These are phyloP conservation scores for Sylvietta virens DNA, from an alignment of 2,113 vertebrate genomes.

Conservation along the genomic window DNA sequence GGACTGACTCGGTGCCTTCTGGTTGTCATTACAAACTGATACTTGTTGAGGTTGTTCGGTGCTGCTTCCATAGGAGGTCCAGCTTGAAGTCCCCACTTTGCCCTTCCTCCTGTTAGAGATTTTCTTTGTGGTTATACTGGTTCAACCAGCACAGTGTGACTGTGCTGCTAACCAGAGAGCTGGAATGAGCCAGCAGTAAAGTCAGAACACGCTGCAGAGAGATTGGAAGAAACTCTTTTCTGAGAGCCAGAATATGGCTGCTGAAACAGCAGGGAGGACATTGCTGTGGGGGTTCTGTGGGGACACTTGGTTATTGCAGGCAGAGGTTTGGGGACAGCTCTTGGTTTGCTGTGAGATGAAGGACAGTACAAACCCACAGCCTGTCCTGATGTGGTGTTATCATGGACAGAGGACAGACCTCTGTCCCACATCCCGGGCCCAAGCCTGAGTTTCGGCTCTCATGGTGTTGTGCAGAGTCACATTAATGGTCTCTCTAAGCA, in stretches of 20 bases:
- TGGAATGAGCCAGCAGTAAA: neutral
- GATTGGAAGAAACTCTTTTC: neutral
- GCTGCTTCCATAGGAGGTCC: neutral
- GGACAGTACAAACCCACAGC: neutral
- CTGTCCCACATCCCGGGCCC: neutral
- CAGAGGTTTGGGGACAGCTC: neutral
- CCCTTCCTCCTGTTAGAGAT: neutral
- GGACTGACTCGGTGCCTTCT: neutral
- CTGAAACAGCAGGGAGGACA: neutral
- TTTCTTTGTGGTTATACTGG: neutral
- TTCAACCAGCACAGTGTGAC: neutral
- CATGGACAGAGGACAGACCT: neutral
- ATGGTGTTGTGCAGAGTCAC: neutral
- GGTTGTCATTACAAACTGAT: neutral
- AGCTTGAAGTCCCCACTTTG: neutral
- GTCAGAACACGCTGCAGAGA: neutral
- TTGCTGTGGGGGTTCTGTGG: rapidly evolving
- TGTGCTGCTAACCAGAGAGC: neutral
- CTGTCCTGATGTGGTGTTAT: neutral
- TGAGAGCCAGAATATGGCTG: neutral
- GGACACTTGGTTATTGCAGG: neutral
- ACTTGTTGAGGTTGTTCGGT: neutral
- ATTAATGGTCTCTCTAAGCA: neutral
- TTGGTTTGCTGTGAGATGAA: neutral
- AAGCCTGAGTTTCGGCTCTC: neutral